These are phyloP conservation scores for Agapornis roseicollis DNA, from an alignment of 2,113 vertebrate species.

Conservation along the genomic window DNA sequence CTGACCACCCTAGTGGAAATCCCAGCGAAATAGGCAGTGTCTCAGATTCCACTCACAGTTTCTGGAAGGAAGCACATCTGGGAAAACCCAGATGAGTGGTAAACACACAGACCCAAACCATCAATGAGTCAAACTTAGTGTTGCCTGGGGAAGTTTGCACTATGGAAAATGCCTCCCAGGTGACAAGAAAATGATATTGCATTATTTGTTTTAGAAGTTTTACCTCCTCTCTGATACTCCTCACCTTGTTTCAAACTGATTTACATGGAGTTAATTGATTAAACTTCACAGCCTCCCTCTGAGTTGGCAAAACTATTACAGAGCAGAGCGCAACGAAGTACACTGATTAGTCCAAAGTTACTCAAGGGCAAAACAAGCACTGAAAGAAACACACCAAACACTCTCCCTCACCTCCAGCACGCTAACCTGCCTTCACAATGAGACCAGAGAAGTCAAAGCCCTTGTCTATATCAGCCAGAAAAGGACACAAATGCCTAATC, in stretches of 20 bases:
- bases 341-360: not conserved
- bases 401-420: not conserved
- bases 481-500: not conserved
- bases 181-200: not conserved
- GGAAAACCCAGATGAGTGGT: slow-evolving; percentile 23
- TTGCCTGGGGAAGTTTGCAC: not conserved
- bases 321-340: not conserved
- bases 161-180: slow-evolving; percentile 6
- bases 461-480: not conserved
- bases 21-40: not conserved
- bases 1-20: slow-evolving; percentile 39
- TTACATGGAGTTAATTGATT: slow-evolving; percentile 44
- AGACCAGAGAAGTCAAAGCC: not conserved
- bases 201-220: not conserved
- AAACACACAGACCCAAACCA: not conserved
- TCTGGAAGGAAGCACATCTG: slow-evolving; percentile 36
- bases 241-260: slow-evolving; percentile 15
- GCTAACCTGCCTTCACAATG: not conserved
- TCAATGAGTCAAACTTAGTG: slow-evolving; percentile 30
- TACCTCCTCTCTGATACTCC: not conserved
- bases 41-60: slow-evolving; percentile 20
- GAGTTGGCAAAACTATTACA: not conserved
- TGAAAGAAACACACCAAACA: not conserved
- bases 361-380: not conserved
- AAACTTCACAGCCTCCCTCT: slow-evolving; percentile 12